A percentile compares a stretch with the other conserved stretches of the same genome.
These are phyloP conservation scores for Centropus bengalensis DNA, from an alignment of 2,113 vertebrate species.

Conservation along the genomic window DNA sequence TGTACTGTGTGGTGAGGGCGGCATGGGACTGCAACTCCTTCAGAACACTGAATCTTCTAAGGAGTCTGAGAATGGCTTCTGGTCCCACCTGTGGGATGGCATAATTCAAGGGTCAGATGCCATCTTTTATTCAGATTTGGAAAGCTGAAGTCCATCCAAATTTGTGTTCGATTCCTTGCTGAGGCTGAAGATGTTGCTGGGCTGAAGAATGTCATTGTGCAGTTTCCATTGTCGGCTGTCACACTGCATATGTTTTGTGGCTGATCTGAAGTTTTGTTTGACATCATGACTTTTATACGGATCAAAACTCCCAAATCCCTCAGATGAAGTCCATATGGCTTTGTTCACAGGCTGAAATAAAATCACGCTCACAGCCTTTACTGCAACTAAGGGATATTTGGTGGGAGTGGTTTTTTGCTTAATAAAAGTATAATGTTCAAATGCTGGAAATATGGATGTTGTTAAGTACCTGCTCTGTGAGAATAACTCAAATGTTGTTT, in stretches of 20 bases:
- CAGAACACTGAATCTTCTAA: not conserved
- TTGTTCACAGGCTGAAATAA: conserved; percentile 68
- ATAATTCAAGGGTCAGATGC: not conserved
- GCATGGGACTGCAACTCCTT: not conserved
- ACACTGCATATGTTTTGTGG: conserved; percentile 57
- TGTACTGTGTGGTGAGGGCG: rapidly evolving
- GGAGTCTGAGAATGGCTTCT: not conserved
- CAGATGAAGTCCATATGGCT: conserved; percentile 73
- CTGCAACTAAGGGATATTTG: conserved; percentile 68
- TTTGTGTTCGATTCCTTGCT: conserved; percentile 11
- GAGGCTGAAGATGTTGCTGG: conserved; percentile 17
- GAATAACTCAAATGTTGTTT: conserved; percentile 50
- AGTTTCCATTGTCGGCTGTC: conserved; percentile 62
- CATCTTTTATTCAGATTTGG: not conserved
- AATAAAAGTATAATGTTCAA: conserved; percentile 52
- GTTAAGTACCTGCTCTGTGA: conserved; percentile 69
- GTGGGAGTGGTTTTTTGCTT: conserved; percentile 58
- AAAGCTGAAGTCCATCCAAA: not conserved
- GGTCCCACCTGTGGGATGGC: not conserved
- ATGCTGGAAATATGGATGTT: conserved; percentile 66
- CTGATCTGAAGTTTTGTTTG: conserved; percentile 68
- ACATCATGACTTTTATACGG: conserved; percentile 69
- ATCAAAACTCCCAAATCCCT: conserved; percentile 63
- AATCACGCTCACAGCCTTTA: conserved; percentile 67
- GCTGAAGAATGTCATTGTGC: not conserved